Conservation (phyloP, 2,797 vertebrate genomes). For the Pogonophryne albipinna region DNA sequence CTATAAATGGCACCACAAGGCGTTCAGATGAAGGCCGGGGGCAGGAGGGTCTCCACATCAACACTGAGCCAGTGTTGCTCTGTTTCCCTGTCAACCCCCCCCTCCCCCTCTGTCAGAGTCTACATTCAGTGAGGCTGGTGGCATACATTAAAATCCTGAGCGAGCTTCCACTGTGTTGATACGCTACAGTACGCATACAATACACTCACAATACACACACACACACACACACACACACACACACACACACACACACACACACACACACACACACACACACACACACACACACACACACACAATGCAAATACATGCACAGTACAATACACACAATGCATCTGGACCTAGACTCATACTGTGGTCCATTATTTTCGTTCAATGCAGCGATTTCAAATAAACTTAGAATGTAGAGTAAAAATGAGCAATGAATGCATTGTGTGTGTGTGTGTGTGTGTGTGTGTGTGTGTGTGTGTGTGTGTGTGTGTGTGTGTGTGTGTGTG, state of each 20-base stretch:
- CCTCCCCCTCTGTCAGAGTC: background rate
- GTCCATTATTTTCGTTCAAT: constrained; percentile 40
- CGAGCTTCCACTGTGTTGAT: constrained; percentile 29
- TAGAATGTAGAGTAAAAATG: constrained; percentile 48
- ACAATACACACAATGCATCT: constrained; percentile 41
- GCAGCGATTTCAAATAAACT: constrained; percentile 53
- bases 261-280: too few species aligned
- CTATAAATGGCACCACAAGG: background rate
- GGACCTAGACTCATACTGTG: constrained; percentile 28
- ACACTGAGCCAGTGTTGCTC: constrained; percentile 10
- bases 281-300: too few species aligned
- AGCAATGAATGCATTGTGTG: too few species aligned
- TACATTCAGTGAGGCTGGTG: constrained; percentile 29
- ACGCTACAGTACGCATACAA: constrained; percentile 49
- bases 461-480: too few species aligned
- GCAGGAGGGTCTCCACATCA: background rate
- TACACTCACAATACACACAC: constrained; percentile 24
- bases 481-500: too few species aligned
- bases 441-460: too few species aligned
- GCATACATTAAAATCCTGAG: constrained; percentile 31
- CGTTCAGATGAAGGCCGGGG: background rate
- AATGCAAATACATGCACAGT: constrained; percentile 30
- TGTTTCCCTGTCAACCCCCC: background rate
- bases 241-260: too few species aligned
- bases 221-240: too few species aligned